Base-by-base conservation (phyloP, 2,797 vertebrate genomes). In the Heterohyrax brucei region DNA sequence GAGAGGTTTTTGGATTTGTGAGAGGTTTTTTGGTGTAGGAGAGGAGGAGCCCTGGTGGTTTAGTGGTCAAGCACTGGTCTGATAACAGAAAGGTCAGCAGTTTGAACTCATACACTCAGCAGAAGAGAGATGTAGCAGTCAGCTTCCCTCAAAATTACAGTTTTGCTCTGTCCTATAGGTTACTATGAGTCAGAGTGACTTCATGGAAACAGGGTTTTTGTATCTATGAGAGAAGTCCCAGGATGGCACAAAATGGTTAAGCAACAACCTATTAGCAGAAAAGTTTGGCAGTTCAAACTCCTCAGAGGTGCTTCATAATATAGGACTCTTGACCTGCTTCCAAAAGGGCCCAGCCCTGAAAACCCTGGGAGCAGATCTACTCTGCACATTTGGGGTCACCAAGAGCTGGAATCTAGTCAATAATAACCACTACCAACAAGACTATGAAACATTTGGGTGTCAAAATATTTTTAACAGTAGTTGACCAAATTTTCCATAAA, bases 381-480 rank as follows among this genome's bases (percentile, higher is more conserved):
- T n/a, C 26, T 73, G 70, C 19, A 73, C 7, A 73, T 9, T 39
- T 73, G 33, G 70, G 33, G 70, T 39, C 70, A 73, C 19, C 5
- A 21, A 8, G 33, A 73, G 19, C 22, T 13, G 8, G 7, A 73
- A 39, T 39, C 70, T 39, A 33, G 16, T 39, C 33, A 39, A 72
- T 7, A 39, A 7, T 8, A 73, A 44, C 33, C 10, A 19, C 19
- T 9, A 73, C 39, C 66, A 14, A 68, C 33, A 73, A 39, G 50
- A 96, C 14, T 50, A 70, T 62, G 78, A 93, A 30, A 44, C 33
- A 91, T 30, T 68, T 91, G 30, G 14, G 16, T 76, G 22, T 87
- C 50, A 88, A 80, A 80, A 64, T 75, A 75, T 1, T 75, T 77
- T 14, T 93, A 87, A 92, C 13, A 64, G 9, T 56, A 80, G 46